Base-by-base conservation (phyloP, 2,797 vertebrate genomes). In the Myotis pilosus region DNA sequence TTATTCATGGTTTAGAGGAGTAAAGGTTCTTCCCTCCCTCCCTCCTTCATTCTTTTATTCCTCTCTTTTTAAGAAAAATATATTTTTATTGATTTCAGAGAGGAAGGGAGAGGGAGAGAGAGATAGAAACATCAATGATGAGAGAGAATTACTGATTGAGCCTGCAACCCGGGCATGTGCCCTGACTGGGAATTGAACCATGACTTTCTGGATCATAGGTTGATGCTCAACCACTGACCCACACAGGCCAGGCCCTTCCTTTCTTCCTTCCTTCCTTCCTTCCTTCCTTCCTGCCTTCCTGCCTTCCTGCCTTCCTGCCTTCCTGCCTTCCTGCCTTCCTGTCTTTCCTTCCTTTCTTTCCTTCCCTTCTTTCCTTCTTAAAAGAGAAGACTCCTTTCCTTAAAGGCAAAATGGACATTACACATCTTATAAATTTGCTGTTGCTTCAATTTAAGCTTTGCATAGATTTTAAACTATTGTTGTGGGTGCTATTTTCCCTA, bases 311-410 rank as follows among this genome's bases (percentile, higher is more conserved):
- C 17, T 19, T 12, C 6, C 30, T 22, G 11, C 22, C 22, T 20
- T 5, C 20, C 47, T 49, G 1, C 55, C 57, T 60, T 3, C 9
- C 57, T 19, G 3, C 16, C 5, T 33, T 3, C 6, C 1, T 66
- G n/a, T 16, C 5, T 33, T 6, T 55, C 6, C 1, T 66, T 25
- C 64, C 12, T 74, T 36, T 33, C 38, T 33, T 36, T 23, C 16
- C 41, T 51, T 44, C 2, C 28, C 11, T n/a, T 44, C 2, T 16
- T 28, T 64, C 33, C 25, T 19, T 33, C 36, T 33, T 33, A 25
- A 33, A 51, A 89, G 64, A 66, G 53, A 91, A 75, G 69, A 92
- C 25, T 69, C 71, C 66, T 96, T 80, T 88, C 36, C 10, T 64
- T 86, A 92, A 92, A 86, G 57, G 75, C 33, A 72, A 87, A 87